Percentiles rank a stretch among this genome's conserved stretches.
Conservation (phyloP, 2,113 vertebrate species). For the Callionymus lyra region DNA sequence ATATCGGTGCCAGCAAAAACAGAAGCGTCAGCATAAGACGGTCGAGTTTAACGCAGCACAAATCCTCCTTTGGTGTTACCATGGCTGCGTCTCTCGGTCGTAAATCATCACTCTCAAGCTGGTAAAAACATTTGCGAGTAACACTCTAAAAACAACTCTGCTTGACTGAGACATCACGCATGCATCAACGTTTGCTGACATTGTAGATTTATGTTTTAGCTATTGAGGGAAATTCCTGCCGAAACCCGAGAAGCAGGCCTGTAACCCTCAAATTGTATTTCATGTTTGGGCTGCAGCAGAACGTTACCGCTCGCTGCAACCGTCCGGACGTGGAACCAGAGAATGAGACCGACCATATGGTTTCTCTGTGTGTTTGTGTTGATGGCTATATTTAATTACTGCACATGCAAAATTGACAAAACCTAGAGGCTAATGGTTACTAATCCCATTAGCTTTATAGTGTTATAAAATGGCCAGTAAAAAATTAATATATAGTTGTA, state of each 20-base stretch:
- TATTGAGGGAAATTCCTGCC: conserved; percentile 17
- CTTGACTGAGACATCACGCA: conserved; percentile 12
- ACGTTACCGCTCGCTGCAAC: not conserved
- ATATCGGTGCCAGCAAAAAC: conserved; percentile 32
- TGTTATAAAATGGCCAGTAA: not conserved
- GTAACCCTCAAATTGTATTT: conserved; percentile 1
- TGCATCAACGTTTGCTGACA: conserved; percentile 6
- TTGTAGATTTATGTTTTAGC: conserved; percentile 26
- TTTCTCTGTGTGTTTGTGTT: conserved; percentile 4
- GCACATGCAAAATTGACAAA: conserved; percentile 2
- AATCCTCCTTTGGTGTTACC: conserved; percentile 13
- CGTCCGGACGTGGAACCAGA: conserved; percentile 11
- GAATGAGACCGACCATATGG: conserved; percentile 5
- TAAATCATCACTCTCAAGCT: conserved; percentile 36
- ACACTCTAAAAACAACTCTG: conserved; percentile 16
- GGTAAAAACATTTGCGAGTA: conserved; percentile 13
- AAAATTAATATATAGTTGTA: no score
- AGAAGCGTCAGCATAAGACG: conserved; percentile 13
- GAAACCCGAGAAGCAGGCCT: conserved; percentile 7
- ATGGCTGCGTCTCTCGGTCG: conserved; percentile 14
- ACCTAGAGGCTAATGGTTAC: conserved; percentile 1
- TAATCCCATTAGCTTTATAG: conserved; percentile 5
- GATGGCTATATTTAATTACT: conserved; percentile 6
- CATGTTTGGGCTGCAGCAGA: conserved; percentile 1
- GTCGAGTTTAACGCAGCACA: no score